These are phyloP conservation scores for Sparus aurata DNA, from an alignment of 2,797 vertebrate genomes.

Conservation along the genomic window DNA sequence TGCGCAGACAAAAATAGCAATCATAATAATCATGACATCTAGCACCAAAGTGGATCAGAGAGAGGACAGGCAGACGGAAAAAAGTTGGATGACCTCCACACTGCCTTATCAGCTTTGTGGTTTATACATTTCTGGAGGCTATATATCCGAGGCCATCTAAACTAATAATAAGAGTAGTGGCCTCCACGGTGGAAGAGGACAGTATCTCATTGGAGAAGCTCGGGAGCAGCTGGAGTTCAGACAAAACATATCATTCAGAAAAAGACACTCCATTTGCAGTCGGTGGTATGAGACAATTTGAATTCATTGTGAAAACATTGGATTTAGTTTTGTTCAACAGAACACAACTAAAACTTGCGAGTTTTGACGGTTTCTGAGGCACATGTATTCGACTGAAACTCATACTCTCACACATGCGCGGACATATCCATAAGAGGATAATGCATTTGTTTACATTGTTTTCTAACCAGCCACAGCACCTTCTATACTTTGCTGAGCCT, in stretches of 20 bases:
- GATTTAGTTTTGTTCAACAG: conserved; percentile 6
- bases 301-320: conserved; percentile 49
- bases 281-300: conserved; percentile 22
- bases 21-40: conserved; percentile 14
- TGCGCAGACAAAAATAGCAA: neutral
- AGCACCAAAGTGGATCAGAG: conserved; percentile 7
- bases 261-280: conserved; percentile 48
- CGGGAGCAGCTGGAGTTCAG: conserved; percentile 68
- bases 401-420: neutral
- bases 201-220: conserved; percentile 19
- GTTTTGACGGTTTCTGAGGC: conserved; percentile 20
- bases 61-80: conserved; percentile 2
- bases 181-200: conserved; percentile 34
- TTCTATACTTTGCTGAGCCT: neutral
- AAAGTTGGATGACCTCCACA: conserved; percentile 44
- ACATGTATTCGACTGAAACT: neutral
- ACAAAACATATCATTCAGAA: conserved; percentile 48
- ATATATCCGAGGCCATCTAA: conserved; percentile 54
- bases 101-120: conserved; percentile 41
- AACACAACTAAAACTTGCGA: neutral
- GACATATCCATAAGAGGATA: neutral
- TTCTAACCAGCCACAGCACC: neutral
- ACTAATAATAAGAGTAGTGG: conserved; percentile 40
- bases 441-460: neutral
- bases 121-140: conserved; percentile 51